Evolutionary conservation across 2,888 invertebrate genomes (phyloP), one percentile per base, ranked within the genome.

Genomic region (Parnassius apollo): DNA sequence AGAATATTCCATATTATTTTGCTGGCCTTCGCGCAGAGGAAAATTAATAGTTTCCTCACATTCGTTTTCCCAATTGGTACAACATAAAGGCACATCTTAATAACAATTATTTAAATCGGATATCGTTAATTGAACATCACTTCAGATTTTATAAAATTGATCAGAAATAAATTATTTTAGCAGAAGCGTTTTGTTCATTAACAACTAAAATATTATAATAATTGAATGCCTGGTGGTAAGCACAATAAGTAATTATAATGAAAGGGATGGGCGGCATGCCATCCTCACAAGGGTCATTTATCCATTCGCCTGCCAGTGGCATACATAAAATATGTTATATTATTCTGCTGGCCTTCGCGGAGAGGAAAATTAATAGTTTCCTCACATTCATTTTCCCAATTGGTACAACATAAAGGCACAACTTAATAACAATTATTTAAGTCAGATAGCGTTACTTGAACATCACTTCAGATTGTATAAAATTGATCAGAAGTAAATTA

Each of bases 1-100:
- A 44, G 52, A 59, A 46, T 52, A 59, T 52, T 52, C 52, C 45
- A 22, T n/a, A 58, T 55, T 55, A 55, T 45, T 58, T 52, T 1
- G 11, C 12, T 2, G 13, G 9, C 58, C 9, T 49, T 9, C 2
- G 42, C n/a, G 22, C 22, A 45, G 12, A n/a, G 50, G 44, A 50
- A 52, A 58, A 51, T 58, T 58, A 58, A 51, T 51, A 58, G 45
- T 58, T 58, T 52, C 45, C 58, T 42, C 50, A 58, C 58, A 58
- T 58, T 51, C 44, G 51, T 22, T 50, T 25, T 12, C 44, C 18
- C 44, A 45, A 51, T 51, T n/a, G 25, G 49, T 10, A 49, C 11
- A 48, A 22, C 9, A 13, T 57, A n/a, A 9, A 49, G 42, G 9
- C n/a, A 13, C 13, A 7, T 25, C 4, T 25, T 25, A 25, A 25